Evolutionary conservation across 2,888 invertebrate genomes (phyloP), one percentile per base, ranked within the genome.

Genomic region (Diloba caeruleocephala): DNA sequence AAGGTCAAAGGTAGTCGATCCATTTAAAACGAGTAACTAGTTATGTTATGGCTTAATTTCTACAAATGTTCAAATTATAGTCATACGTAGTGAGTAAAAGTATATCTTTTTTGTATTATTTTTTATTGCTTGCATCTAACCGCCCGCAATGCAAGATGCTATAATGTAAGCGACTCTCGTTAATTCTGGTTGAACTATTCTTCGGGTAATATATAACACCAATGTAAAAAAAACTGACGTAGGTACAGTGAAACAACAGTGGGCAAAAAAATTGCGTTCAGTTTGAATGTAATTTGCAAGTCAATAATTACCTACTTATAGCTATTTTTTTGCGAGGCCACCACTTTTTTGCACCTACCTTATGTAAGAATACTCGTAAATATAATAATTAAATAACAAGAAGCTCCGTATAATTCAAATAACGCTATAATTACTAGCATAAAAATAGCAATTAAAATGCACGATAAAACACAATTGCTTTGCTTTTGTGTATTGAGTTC

Each of bases 71-170:
- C 31, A 19, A 26, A 7, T 8, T 15, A 10, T 56, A 17, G 37
- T 12, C 19, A 31, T 43, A 15, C 25, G 19, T 42, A 23, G 28
- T 15, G 21, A 41, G 51, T 42, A 26, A 37, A 14, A 31, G 43
- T 17, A 55, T 50, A 45, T 41, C 45, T 34, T 41, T 67, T 64
- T 62, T 43, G 41, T 43, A 33, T 50, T 51, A 33, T 59, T 64
- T 55, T 66, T 64, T 65, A 50, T 71, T 32, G 61, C 76, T 67
- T 34, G 81, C 76, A 58, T 39, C 33, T 58, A 54, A 59, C 48
- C 51, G 74, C 64, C 76, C 70, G 71, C 64, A 70, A 74, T 73
- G 39, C 34, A 42, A 59, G 50, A 59, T 52, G 68, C 76, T 78
- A 44, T 65, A 64, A 68, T 68, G 60, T 61, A 65, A 56, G 33